These are phyloP conservation scores for Ptychadena robeensis DNA, from an alignment of 2,797 vertebrate genomes.

Conservation along the genomic window DNA sequence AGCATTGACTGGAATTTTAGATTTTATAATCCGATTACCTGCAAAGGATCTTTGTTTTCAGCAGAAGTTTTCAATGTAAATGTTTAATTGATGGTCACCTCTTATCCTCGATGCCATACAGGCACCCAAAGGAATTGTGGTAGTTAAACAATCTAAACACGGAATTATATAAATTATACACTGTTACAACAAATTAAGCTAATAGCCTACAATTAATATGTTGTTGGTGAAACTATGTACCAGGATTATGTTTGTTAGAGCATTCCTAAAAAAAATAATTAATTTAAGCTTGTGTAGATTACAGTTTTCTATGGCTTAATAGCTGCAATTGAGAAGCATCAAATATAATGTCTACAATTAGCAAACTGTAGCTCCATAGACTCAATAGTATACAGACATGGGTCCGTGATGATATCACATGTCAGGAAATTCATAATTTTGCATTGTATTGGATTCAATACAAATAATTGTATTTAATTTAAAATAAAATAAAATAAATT, in stretches of 20 bases:
- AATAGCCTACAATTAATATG: neutral
- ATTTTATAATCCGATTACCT: neutral
- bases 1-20: constrained; percentile 3
- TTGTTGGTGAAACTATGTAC: neutral
- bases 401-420: no score
- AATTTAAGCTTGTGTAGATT: no score
- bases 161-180: neutral
- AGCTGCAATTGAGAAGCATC: no score
- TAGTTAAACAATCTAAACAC: neutral
- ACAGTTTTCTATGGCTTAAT: no score
- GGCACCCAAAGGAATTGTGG: neutral
- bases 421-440: no score
- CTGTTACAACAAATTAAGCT: neutral
- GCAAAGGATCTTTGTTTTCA: neutral
- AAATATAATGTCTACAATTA: no score
- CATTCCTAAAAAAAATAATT: no score
- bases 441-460: no score
- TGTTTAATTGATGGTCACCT: neutral
- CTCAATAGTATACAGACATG: no score
- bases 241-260: neutral
- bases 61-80: neutral
- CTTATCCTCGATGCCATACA: neutral
- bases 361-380: no score
- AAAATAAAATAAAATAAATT: no score
- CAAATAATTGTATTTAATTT: no score